Conservation (phyloP, 2,113 vertebrate species). For the Pyxicephalus adspersus region DNA sequence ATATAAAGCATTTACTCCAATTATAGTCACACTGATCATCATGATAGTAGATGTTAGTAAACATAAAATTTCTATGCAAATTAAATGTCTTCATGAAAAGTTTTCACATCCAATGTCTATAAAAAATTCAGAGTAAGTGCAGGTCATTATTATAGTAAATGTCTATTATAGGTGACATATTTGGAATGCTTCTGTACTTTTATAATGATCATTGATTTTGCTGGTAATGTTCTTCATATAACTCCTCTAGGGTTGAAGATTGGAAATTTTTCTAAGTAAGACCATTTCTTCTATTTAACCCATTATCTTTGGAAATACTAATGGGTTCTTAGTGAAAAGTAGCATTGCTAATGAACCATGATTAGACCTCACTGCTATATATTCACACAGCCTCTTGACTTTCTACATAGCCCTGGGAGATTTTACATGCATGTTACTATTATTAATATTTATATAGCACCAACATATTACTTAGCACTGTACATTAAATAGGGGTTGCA, state of each 20-base stretch:
- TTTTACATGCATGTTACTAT: neutral
- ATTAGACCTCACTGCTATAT: neutral
- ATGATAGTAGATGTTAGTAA: too few species aligned
- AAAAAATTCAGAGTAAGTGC: conserved; percentile 9
- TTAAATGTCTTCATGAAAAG: neutral
- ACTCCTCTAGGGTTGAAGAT: neutral
- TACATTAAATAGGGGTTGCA: too few species aligned
- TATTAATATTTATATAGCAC: too few species aligned
- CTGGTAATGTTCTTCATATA: conserved; percentile 10
- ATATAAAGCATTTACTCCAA: neutral
- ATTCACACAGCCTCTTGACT: too few species aligned
- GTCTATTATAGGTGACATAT: conserved; percentile 6
- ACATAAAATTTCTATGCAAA: neutral
- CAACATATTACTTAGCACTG: too few species aligned
- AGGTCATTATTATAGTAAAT: conserved; percentile 14
- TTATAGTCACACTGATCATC: neutral
- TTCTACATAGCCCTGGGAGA: neutral
- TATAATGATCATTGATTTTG: conserved; percentile 42
- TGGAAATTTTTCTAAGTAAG: conserved; percentile 18
- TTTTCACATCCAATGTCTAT: neutral
- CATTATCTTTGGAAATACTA: conserved; percentile 13
- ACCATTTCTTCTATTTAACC: conserved; percentile 2
- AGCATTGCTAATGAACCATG: neutral
- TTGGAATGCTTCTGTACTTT: neutral
- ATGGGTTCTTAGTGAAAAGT: neutral